These are phyloP conservation scores for Ceyx melanurus DNA, from an alignment of 2,113 vertebrate genomes.

Conservation along the genomic window DNA sequence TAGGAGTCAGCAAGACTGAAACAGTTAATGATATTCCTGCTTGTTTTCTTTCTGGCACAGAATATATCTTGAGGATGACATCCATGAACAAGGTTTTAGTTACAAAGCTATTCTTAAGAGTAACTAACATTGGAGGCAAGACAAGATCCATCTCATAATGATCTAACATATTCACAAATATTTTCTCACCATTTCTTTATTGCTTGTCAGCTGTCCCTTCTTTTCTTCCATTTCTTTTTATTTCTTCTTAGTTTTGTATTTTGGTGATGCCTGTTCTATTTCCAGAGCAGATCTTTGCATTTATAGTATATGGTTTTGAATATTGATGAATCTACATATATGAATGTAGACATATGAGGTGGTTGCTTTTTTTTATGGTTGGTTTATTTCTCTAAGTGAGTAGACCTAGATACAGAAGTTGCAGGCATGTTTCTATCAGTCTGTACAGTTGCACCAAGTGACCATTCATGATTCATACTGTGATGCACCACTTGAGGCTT, in stretches of 20 bases:
- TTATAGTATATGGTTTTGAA: not conserved
- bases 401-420: not conserved
- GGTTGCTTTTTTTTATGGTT: not conserved
- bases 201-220: not conserved
- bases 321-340: not conserved
- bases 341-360: not conserved
- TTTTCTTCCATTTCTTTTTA: not conserved
- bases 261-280: not conserved
- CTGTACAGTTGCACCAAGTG: accelerated
- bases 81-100: not conserved
- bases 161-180: not conserved
- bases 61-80: not conserved
- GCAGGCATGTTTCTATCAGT: not conserved
- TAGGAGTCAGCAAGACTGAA: not conserved
- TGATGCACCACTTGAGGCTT: not conserved
- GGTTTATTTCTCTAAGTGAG: not conserved
- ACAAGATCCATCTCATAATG: not conserved
- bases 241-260: not conserved
- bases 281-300: not conserved
- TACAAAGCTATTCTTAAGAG: not conserved
- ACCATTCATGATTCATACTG: not conserved
- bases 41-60: not conserved
- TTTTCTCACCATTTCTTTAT: not conserved
- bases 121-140: not conserved
- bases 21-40: not conserved